These are phyloP conservation scores for Drosophila kanekoi DNA, from an alignment of 2,888 invertebrate species.

Conservation along the genomic window DNA sequence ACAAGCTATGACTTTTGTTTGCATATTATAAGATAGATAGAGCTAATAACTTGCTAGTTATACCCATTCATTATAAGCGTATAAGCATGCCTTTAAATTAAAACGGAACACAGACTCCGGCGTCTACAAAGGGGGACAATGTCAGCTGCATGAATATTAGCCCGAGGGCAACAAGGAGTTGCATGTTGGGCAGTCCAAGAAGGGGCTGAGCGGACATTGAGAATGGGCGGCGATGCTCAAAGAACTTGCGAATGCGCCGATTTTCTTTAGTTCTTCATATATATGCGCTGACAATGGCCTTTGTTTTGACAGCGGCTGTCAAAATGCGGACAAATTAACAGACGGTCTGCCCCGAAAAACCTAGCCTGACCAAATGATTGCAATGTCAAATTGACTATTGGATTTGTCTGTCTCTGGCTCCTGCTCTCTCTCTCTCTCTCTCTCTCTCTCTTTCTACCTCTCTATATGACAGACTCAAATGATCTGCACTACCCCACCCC, in stretches of 20 bases:
- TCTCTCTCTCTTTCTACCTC: background rate
- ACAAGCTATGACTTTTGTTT: too few relatives aligned
- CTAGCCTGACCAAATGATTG: constrained; percentile 46
- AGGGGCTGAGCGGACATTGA: constrained; percentile 45
- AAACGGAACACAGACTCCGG: constrained; percentile 27
- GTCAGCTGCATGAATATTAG: constrained; percentile 47
- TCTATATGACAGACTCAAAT: constrained; percentile 9
- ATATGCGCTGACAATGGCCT: constrained; percentile 20
- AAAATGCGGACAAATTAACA: constrained; percentile 42
- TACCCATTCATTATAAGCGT: background rate
- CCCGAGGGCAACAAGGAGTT: constrained; percentile 18
- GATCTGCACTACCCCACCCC: constrained; percentile 25
- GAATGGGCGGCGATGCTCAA: constrained; percentile 19
- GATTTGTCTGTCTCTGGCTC: constrained; percentile 27
- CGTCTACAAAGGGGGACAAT: constrained; percentile 28
- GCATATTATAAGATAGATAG: too few relatives aligned
- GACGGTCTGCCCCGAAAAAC: constrained; percentile 13
- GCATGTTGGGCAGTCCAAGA: background rate
- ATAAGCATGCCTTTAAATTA: constrained; percentile 38
- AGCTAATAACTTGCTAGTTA: background rate
- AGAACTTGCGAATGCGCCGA: constrained; percentile 12
- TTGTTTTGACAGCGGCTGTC: constrained; percentile 27
- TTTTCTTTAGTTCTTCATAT: constrained; percentile 10
- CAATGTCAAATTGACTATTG: constrained; percentile 67
- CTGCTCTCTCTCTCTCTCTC: background rate